These are phyloP conservation scores for Pseudoatta argentina DNA, from an alignment of 1,140 invertebrate species.

Conservation along the genomic window DNA sequence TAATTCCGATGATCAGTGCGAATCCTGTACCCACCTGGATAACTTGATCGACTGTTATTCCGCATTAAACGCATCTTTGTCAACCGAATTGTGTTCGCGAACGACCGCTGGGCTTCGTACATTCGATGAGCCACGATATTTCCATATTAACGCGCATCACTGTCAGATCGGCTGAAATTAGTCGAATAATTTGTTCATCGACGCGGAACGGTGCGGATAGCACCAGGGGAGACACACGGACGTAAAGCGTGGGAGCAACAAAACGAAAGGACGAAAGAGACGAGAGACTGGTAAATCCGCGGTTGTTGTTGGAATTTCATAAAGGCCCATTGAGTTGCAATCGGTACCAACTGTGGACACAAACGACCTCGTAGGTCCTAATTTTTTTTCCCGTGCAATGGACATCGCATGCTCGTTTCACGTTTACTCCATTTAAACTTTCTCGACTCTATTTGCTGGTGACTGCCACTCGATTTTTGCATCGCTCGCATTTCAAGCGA, in stretches of 20 bases:
- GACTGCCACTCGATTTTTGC: conserved; percentile 7
- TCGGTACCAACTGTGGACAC: conserved; percentile 34
- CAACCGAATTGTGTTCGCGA: neutral
- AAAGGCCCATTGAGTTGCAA: conserved; percentile 49
- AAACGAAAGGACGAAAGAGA: conserved; percentile 35
- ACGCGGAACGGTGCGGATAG: conserved; percentile 31
- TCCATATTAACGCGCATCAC: conserved; percentile 63
- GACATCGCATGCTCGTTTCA: neutral
- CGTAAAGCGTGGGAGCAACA: conserved; percentile 13
- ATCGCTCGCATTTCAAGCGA: neutral
- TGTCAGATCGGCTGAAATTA: conserved; percentile 67
- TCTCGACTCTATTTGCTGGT: neutral
- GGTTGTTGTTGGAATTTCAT: conserved; percentile 63
- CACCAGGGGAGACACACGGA: neutral
- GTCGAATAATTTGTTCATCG: conserved; percentile 63
- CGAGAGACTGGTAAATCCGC: conserved; percentile 23
- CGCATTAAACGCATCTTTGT: conserved; percentile 57
- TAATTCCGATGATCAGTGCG: neutral
- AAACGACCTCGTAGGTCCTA: conserved; percentile 10
- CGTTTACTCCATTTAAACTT: conserved; percentile 11
- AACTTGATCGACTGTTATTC: conserved; percentile 40
- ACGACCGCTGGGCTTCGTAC: conserved; percentile 9
- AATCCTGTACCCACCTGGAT: neutral
- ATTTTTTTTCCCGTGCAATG: conserved; percentile 4
- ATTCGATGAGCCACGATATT: conserved; percentile 59